Percentiles rank a stretch among this genome's conserved stretches.
Evolutionary conservation across 2,797 vertebrate species (phyloP).

Genomic region (Anniella stebbinsi): DNA sequence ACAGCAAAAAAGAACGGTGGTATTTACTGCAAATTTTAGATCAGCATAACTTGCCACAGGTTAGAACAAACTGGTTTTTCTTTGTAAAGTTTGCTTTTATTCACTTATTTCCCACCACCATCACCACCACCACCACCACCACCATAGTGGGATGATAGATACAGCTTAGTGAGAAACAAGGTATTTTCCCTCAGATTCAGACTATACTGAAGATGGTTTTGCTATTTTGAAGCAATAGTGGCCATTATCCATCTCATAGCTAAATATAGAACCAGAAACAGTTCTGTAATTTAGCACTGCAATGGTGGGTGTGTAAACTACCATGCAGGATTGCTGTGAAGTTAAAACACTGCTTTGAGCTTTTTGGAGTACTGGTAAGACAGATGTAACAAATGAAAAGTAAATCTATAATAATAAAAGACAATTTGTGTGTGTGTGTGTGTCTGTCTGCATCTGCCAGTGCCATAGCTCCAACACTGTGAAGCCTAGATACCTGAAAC

Average conservation of each 20-base stretch:
- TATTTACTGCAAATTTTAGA: conserved; percentile 94
- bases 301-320: conserved; percentile 4
- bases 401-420: neutral
- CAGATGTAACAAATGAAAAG: neutral
- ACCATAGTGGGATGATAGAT: neutral
- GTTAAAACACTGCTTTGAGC: neutral
- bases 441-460: too few species aligned
- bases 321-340: neutral
- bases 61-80: conserved; percentile 69
- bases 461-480: too few species aligned
- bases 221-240: conserved; percentile 23
- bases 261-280: conserved; percentile 12
- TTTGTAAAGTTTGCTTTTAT: neutral
- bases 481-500: too few species aligned
- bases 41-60: conserved; percentile 88
- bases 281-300: neutral
- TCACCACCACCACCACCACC: too few species aligned
- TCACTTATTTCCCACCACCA: too few species aligned
- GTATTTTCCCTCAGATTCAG: conserved; percentile 8
- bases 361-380: neutral
- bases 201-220: neutral
- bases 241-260: conserved; percentile 10
- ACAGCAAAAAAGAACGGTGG: conserved; percentile 95
- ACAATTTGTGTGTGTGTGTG: too few species aligned
- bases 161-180: neutral